Percentiles rank a stretch among this genome's conserved stretches.
Evolutionary conservation across 1,140 invertebrate species (phyloP).

Genomic region (Solen grandis): DNA sequence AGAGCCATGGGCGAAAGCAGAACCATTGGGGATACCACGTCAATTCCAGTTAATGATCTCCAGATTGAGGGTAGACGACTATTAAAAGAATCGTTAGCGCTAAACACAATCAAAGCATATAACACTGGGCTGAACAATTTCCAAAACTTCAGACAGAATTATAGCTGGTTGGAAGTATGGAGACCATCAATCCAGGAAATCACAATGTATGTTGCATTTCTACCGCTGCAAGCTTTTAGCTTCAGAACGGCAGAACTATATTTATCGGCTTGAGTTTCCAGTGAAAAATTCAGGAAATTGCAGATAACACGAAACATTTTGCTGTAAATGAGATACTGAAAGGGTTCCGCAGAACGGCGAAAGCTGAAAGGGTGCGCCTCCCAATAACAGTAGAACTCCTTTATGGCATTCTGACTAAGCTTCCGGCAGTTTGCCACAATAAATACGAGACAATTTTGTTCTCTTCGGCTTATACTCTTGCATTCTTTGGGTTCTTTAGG

Average conservation of each 20-base stretch:
- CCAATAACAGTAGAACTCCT: neutral
- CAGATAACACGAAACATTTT: constrained; percentile 16
- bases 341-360: constrained; percentile 14
- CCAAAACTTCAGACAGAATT: constrained; percentile 6
- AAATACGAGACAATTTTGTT: neutral
- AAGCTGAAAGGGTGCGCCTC: no score
- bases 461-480: neutral
- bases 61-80: constrained; percentile 3
- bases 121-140: neutral
- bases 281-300: neutral
- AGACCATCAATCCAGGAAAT: constrained; percentile 14
- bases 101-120: no score
- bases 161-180: neutral
- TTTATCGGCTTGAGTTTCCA: constrained; percentile 4
- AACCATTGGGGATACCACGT: constrained; percentile 2
- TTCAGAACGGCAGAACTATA: neutral
- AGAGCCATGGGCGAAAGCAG: neutral
- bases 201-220: constrained; percentile 8
- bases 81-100: no score
- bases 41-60: constrained; percentile 12
- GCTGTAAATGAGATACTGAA: neutral
- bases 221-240: neutral
- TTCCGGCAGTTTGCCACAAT: neutral
- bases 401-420: neutral
- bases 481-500: constrained; percentile 12